Conservation (phyloP, 92 coral and sea anemone genomes). For the Zoanthus sociatus region DNA sequence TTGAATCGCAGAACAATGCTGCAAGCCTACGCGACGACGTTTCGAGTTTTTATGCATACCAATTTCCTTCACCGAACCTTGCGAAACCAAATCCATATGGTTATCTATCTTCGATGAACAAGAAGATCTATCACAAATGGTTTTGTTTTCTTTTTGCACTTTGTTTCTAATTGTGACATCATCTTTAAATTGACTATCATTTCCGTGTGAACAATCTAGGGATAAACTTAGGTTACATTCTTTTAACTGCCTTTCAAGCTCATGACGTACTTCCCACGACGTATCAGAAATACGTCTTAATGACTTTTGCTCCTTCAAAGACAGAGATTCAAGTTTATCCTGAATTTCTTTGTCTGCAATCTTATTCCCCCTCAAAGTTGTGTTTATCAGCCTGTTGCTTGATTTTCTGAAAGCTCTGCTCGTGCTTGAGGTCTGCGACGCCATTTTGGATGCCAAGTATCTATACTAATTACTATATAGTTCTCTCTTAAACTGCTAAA, state of each 20-base stretch:
- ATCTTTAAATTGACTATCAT: neutral
- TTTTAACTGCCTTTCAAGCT: slow-evolving; percentile 19
- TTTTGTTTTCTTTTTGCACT: neutral
- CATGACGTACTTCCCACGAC: slow-evolving; percentile 74
- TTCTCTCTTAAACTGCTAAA: too few species aligned
- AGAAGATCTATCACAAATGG: neutral
- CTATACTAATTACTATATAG: too few species aligned
- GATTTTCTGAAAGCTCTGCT: slow-evolving; percentile 66
- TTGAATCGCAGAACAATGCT: neutral
- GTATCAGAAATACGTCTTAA: slow-evolving; percentile 69
- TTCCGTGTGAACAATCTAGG: neutral
- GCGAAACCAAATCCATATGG: neutral
- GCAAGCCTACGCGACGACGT: neutral
- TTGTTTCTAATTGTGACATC: neutral
- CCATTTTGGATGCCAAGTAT: neutral
- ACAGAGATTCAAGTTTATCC: slow-evolving; percentile 71
- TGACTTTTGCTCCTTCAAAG: slow-evolving; percentile 73
- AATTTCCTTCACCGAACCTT: neutral
- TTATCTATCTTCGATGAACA: neutral
- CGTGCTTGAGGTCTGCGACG: slow-evolving; percentile 60
- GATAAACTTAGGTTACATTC: neutral
- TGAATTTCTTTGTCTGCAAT: slow-evolving; percentile 83
- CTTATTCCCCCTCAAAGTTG: slow-evolving; percentile 69
- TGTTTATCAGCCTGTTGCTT: slow-evolving; percentile 65
- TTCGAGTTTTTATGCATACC: neutral